phyloP scores from a whole-genome alignment of 2,888 invertebrate genomes.

The Hydrotaea cyrtoneurina region DNA sequence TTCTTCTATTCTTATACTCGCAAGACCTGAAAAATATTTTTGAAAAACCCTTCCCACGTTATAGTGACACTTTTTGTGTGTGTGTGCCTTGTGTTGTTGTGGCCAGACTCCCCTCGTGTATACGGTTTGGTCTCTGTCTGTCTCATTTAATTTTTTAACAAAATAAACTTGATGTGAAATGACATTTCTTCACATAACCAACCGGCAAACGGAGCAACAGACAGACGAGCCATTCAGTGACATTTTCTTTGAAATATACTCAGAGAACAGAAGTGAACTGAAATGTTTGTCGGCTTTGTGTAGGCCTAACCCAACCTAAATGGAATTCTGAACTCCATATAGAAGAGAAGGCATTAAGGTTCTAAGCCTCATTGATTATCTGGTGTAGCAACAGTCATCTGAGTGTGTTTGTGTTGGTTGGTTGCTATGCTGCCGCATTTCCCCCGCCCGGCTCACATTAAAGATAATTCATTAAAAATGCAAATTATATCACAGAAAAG shows the following conservation, averaged over 20 bases:
- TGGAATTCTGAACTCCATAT: background rate
- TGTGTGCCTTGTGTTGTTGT: background rate
- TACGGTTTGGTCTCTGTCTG: background rate
- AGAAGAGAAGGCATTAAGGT: slow-evolving; percentile 14
- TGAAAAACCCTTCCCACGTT: slow-evolving; percentile 65
- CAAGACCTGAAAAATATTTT: slow-evolving; percentile 30
- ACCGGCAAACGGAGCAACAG: background rate
- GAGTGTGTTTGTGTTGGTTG: background rate
- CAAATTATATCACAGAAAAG: slow-evolving; percentile 55
- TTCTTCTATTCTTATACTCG: slow-evolving; percentile 22
- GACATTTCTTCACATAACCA: background rate
- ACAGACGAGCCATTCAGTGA: background rate
- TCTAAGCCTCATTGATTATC: slow-evolving; percentile 59
- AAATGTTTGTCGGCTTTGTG: background rate
- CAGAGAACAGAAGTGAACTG: background rate
- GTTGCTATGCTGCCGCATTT: slow-evolving; percentile 14
- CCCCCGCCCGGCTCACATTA: slow-evolving; percentile 38
- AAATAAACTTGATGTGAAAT: slow-evolving; percentile 35
- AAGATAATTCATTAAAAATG: slow-evolving; percentile 60
- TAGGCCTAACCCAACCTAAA: background rate
- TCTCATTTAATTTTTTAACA: slow-evolving; percentile 27
- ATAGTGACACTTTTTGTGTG: slow-evolving; percentile 57
- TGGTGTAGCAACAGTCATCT: slow-evolving; percentile 34
- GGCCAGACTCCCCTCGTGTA: background rate
- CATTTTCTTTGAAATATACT: background rate